These are phyloP conservation scores for Prunella himalayana DNA, from an alignment of 2,113 vertebrate genomes.

Conservation along the genomic window DNA sequence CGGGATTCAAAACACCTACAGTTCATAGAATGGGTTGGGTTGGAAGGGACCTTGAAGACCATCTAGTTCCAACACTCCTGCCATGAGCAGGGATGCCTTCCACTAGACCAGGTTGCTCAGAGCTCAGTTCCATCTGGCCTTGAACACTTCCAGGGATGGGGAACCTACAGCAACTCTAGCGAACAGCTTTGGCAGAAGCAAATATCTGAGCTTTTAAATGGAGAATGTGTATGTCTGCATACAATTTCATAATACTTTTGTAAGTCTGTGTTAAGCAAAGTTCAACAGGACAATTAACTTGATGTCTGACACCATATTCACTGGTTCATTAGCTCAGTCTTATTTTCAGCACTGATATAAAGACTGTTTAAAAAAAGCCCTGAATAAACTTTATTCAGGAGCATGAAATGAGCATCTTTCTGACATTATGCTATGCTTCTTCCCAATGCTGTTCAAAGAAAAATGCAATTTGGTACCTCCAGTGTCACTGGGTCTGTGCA, in stretches of 20 bases:
- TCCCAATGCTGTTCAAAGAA: not conserved
- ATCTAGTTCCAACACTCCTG: not conserved
- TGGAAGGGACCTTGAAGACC: not conserved
- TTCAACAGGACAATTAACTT: not conserved
- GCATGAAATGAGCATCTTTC: not conserved
- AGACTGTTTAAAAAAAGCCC: not conserved
- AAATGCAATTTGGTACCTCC: not conserved
- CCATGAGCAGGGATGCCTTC: not conserved
- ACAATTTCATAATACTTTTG: not conserved
- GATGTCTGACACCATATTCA: not conserved
- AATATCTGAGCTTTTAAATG: not conserved
- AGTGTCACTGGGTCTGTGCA: not conserved
- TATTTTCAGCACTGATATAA: not conserved
- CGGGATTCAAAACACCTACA: not conserved
- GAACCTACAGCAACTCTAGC: not conserved
- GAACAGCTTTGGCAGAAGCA: not conserved
- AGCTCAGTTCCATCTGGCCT: not conserved
- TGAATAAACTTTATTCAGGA: not conserved
- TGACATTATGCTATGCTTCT: not conserved
- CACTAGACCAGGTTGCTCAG: not conserved
- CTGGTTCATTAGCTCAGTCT: not conserved
- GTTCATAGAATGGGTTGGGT: not conserved
- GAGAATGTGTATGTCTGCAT: not conserved
- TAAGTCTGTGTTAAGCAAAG: not conserved
- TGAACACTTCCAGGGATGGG: not conserved